Base-by-base conservation (phyloP, 2,113 vertebrate genomes). In the Pao palembangensis region DNA sequence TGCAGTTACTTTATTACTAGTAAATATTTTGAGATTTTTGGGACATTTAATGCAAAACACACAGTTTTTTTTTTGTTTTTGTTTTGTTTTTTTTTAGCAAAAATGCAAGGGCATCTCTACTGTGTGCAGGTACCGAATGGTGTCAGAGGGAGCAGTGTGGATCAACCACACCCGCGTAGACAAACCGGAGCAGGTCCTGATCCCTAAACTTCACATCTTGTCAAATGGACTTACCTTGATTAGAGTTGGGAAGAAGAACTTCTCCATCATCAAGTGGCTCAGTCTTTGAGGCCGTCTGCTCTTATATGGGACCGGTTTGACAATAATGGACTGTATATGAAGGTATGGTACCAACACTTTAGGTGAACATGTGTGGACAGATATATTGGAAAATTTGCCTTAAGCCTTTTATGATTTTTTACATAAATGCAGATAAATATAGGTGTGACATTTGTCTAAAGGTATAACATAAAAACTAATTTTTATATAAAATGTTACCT, bases 211-310 rank as follows among this genome's bases (percentile, higher is more conserved):
- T 55, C 95, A 98, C 63, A 94, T 98, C 76, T 92, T 99, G 47
- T 90, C 91, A 44, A 98, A 97, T 20, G 95, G 96, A 78, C 93
- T 99, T n/a, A 93, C 91, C 0, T 75, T 98, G 60, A 89, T 98
- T 64, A 88, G 89, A 78, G 90, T 98, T 73, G 96, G 97, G 70
- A 99, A 98, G 87, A 97, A 76, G 78, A 98, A 98, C 81, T 94
- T 93, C 64, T 92, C 96, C 75, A 89, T 99, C 80, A 90, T 98
- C 80, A 98, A 94, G 83, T 98, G 97, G 96, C 89, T 98, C 52
- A 68, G 84, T 28, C 82, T 92, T n/a, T 90, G 80, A 91, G 54
- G 41, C 38, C 15, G 14, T 16, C 19, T 31, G 28, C 57, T 51
- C 18, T 48, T 41, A 0, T 17, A 23, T 14, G 3, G 53, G 18